phyloP scores from a whole-genome alignment of 2,797 vertebrate genomes.

The Pangasius djambal region DNA sequence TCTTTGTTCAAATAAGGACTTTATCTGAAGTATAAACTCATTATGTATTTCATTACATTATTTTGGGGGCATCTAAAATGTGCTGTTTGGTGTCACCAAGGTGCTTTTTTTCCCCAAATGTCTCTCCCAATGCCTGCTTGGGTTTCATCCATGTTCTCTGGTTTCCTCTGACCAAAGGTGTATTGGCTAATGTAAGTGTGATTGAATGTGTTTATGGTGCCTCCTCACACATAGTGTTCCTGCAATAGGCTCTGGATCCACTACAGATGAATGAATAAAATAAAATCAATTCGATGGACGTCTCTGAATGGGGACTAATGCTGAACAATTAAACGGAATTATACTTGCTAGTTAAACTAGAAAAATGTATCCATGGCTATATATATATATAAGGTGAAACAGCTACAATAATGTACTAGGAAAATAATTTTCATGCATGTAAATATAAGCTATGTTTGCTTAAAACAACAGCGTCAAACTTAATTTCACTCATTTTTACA shows the following conservation, averaged over 20 bases:
- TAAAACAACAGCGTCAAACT: neutral
- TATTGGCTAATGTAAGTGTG: neutral
- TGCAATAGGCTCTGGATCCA: neutral
- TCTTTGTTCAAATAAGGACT: neutral
- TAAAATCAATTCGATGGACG: neutral
- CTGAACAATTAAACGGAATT: neutral
- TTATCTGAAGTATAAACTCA: neutral
- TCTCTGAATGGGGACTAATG: neutral
- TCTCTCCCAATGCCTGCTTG: neutral
- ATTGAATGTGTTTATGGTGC: neutral
- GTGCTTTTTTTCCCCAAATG: neutral
- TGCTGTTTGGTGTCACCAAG: neutral
- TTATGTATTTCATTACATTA: conserved; percentile 1
- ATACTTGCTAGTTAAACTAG: neutral
- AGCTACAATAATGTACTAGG: neutral
- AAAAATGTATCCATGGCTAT: neutral
- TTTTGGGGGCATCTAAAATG: neutral
- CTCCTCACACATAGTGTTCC: neutral
- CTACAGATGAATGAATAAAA: neutral
- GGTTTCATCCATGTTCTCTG: neutral
- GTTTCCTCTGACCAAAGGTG: neutral
- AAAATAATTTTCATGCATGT: neutral
- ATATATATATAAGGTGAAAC: no score
- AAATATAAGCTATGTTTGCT: neutral
- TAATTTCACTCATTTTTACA: neutral